Evolutionary conservation across 2,888 invertebrate species (phyloP), one percentile per base, ranked within the genome.

Genomic region (Epinotia demarniana): DNA sequence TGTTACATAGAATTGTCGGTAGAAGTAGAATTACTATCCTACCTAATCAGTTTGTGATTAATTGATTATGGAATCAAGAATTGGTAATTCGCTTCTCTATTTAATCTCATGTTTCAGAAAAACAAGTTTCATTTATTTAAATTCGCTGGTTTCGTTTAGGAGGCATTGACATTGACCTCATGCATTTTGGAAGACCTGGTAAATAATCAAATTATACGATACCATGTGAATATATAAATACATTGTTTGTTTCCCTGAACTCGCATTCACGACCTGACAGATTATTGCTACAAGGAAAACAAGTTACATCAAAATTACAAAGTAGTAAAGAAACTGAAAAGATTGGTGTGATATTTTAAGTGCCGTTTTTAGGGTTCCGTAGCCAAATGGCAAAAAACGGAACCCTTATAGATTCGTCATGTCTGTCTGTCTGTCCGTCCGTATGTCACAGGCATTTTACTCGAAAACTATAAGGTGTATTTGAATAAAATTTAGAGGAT

Each of bases 81-180:
- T 46, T 5, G 5, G n/a, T 27, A 69, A 60, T 68, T 43, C 3
- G 19, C 8, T 9, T 61, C 60, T 46, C 49, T 27, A 60, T 46
- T 33, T 27, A 67, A n/a, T 61, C 33, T 16, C 33, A 60, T 19
- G 23, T 62, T 70, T 63, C 60, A 55, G 61, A 63, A 75, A 75
- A 77, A 67, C 72, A 75, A 77, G 66, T 67, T 77, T 71, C 55
- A 61, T 71, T 75, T 67, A 73, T 69, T 76, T 23, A 57, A 73
- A 76, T 73, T 27, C 4, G n/a, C 64, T 46, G 46, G 43, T 58
- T 74, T 61, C 46, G 63, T 66, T 78, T 77, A 77, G 77, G 72
- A 78, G 80, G 72, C 79, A 79, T 77, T 79, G 82, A 80, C 86
- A 84, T 83, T 86, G 83, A 85, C 82, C 84, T 86, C 81, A 85